A percentile compares a stretch with the other conserved stretches of the same genome.
These are phyloP conservation scores for Antrozous pallidus DNA, from an alignment of 2,797 vertebrate species.

Conservation along the genomic window DNA sequence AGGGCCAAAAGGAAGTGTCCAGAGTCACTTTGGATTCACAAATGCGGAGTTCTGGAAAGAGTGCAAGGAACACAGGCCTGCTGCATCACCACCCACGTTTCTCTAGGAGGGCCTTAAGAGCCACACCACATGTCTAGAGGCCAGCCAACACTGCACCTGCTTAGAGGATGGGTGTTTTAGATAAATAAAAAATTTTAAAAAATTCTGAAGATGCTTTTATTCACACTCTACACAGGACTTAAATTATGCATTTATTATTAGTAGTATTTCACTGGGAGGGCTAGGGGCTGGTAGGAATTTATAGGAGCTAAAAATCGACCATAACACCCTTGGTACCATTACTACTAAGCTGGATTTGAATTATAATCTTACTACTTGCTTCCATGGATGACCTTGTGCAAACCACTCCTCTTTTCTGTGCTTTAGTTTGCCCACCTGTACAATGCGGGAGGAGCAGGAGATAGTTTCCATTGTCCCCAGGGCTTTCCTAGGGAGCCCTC, in stretches of 20 bases:
- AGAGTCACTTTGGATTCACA: background rate
- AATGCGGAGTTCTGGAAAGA: background rate
- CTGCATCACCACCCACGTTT: background rate
- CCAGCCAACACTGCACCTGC: background rate
- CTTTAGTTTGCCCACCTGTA: background rate
- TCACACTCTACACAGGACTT: constrained; percentile 19
- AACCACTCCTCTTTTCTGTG: background rate
- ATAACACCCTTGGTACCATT: background rate
- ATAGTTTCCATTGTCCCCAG: background rate
- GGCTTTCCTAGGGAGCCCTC: background rate
- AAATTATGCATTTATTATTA: background rate
- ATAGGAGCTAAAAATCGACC: background rate
- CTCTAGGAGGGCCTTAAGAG: background rate
- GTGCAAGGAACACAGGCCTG: background rate
- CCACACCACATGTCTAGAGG: background rate
- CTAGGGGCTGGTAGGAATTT: background rate
- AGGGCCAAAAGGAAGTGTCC: background rate
- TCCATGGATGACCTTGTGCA: background rate
- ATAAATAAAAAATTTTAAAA: background rate
- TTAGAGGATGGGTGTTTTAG: background rate
- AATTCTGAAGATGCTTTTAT: constrained; percentile 16
- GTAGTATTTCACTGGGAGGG: background rate
- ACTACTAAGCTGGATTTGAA: constrained; percentile 20
- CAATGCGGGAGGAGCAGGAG: background rate
- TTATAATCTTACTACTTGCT: background rate